Conservation (phyloP, 1,140 invertebrate species). For the Drosophila chauvacae region DNA sequence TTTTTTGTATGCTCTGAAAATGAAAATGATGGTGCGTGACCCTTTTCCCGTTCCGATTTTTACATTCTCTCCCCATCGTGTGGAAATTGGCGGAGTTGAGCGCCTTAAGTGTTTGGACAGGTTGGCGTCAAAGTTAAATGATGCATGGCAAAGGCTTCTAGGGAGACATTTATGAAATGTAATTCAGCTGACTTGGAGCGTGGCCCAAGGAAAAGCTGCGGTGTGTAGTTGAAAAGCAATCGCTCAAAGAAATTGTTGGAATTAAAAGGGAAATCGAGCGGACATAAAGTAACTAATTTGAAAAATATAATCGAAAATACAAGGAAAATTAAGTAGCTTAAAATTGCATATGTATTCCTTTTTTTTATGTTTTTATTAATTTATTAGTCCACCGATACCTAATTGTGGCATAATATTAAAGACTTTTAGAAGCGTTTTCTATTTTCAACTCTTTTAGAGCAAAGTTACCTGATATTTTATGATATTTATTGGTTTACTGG, state of each 20-base stretch:
- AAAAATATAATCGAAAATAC: no score
- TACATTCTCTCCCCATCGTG: not conserved
- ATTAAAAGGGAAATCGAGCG: not conserved
- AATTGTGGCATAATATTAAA: no score
- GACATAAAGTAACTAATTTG: no score
- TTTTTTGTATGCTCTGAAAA: slow-evolving; percentile 46
- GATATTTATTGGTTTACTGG: no score
- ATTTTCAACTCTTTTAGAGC: no score
- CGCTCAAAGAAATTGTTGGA: not conserved
- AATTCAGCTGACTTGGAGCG: slow-evolving; percentile 12
- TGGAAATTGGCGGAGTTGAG: slow-evolving; percentile 61
- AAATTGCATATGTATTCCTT: no score
- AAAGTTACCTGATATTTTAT: no score
- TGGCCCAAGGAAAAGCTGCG: not conserved
- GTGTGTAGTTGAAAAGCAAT: not conserved
- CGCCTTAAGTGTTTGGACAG: slow-evolving; percentile 61
- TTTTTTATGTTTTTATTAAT: no score
- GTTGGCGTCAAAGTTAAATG: slow-evolving; percentile 68
- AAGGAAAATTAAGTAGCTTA: no score
- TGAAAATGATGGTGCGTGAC: slow-evolving; percentile 41
- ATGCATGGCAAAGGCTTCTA: slow-evolving; percentile 60
- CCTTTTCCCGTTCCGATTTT: not conserved
- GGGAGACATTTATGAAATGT: slow-evolving; percentile 59
- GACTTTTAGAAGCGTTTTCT: no score
- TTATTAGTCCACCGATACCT: no score